These are phyloP conservation scores for Orthosia gracilis DNA, from an alignment of 2,888 invertebrate genomes.

Conservation along the genomic window DNA sequence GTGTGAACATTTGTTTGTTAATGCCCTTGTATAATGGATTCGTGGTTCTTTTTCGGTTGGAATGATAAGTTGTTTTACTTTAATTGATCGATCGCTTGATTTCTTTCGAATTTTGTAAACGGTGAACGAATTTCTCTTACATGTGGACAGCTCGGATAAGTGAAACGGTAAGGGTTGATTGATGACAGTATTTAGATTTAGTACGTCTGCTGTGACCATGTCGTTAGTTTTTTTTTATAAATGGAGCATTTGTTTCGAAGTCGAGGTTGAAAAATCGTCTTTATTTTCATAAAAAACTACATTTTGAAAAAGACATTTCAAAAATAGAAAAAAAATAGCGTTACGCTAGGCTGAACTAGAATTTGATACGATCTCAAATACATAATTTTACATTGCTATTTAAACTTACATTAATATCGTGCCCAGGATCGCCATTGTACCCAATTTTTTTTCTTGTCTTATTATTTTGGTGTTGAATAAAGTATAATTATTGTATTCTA, in stretches of 20 bases:
- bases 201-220: constrained; percentile 9
- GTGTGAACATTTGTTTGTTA: constrained; percentile 91
- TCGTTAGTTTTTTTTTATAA: constrained; percentile 21
- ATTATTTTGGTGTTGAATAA: too few species aligned
- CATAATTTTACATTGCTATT: too few species aligned
- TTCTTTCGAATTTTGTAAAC: constrained; percentile 67
- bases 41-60: constrained; percentile 81
- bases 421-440: too few species aligned
- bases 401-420: too few species aligned
- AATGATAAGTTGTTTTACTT: constrained; percentile 86
- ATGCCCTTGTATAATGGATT: constrained; percentile 89
- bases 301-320: background rate
- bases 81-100: constrained; percentile 81
- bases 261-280: background rate
- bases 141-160: constrained; percentile 63
- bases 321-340: background rate
- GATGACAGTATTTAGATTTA: constrained; percentile 54
- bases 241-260: background rate
- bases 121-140: constrained; percentile 67
- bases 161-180: constrained; percentile 62
- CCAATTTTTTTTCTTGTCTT: too few species aligned
- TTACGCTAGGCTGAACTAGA: too few species aligned
- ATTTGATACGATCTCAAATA: too few species aligned
- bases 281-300: background rate
- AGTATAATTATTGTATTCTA: too few species aligned